Conservation (phyloP, 1,140 invertebrate species). For the Drosophila busckii region DNA sequence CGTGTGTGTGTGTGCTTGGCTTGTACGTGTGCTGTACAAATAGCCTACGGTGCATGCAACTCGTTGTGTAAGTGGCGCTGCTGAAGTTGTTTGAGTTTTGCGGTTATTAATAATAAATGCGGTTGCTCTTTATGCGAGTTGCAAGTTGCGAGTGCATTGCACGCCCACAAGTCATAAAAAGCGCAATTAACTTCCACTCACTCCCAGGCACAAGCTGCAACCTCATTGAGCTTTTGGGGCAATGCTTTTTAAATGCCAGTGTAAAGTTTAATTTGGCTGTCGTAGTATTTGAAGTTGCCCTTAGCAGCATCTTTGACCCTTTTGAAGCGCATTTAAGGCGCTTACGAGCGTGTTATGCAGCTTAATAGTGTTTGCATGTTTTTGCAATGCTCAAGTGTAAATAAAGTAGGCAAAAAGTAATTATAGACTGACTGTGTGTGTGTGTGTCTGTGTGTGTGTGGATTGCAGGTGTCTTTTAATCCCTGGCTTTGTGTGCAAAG, state of each 20-base stretch:
- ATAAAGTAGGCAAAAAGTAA: constrained; percentile 51
- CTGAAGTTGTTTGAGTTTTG: constrained; percentile 72
- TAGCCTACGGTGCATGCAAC: constrained; percentile 35
- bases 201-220: constrained; percentile 3
- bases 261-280: constrained; percentile 28
- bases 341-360: constrained; percentile 67
- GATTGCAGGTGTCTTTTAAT: constrained; percentile 21
- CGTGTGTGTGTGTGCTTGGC: not conserved
- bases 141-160: constrained; percentile 13
- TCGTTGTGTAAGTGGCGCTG: constrained; percentile 29
- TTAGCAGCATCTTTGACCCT: constrained; percentile 21
- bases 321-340: constrained; percentile 62
- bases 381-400: constrained; percentile 20
- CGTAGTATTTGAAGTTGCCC: constrained; percentile 8
- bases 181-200: constrained; percentile 62
- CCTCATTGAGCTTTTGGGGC: constrained; percentile 1
- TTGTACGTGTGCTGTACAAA: constrained; percentile 43
- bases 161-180: constrained; percentile 48
- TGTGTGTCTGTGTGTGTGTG: constrained; percentile 4
- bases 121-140: constrained; percentile 60
- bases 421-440: constrained; percentile 48
- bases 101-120: constrained; percentile 75
- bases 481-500: not conserved
- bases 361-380: constrained; percentile 63
- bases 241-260: constrained; percentile 45